phyloP scores from a whole-genome alignment of 1,140 invertebrate species.

The Dendrolimus punctatus region DNA sequence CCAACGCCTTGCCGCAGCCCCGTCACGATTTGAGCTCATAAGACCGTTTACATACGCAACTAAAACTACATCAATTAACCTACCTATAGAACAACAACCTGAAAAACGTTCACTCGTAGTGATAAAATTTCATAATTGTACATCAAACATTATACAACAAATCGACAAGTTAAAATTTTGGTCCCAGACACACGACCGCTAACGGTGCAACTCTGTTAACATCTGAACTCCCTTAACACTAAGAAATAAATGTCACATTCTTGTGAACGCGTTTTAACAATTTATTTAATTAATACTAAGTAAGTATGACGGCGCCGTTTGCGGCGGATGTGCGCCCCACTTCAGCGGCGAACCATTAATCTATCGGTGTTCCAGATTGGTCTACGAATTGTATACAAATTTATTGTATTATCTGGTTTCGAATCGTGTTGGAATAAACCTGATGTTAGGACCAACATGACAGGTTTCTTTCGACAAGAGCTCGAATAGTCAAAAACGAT shows the following conservation, averaged over 20 bases:
- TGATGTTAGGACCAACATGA: too few relatives aligned
- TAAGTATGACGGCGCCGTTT: constrained; percentile 18
- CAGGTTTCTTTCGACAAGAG: too few relatives aligned
- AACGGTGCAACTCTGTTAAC: constrained; percentile 11
- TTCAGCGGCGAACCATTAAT: not conserved
- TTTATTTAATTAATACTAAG: constrained; percentile 34
- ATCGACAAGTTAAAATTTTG: constrained; percentile 34
- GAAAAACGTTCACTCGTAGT: constrained; percentile 46
- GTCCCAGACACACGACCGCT: constrained; percentile 29
- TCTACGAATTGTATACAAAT: too few relatives aligned
- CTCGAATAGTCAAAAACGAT: too few relatives aligned
- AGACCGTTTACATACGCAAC: constrained; percentile 2
- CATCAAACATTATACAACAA: constrained; percentile 8
- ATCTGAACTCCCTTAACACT: constrained; percentile 45
- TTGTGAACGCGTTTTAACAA: constrained; percentile 48
- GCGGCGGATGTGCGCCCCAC: constrained; percentile 7
- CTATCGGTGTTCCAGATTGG: too few relatives aligned
- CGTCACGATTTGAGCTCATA: constrained; percentile 4
- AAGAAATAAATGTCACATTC: constrained; percentile 7
- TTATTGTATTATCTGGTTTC: too few relatives aligned
- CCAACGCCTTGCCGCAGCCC: too few relatives aligned
- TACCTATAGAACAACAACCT: constrained; percentile 49
- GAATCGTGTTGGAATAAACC: too few relatives aligned
- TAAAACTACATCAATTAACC: constrained; percentile 14
- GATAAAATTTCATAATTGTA: constrained; percentile 8